Evolutionary conservation across 2,888 invertebrate species (phyloP).

Genomic region (Flexamia atlantica): DNA sequence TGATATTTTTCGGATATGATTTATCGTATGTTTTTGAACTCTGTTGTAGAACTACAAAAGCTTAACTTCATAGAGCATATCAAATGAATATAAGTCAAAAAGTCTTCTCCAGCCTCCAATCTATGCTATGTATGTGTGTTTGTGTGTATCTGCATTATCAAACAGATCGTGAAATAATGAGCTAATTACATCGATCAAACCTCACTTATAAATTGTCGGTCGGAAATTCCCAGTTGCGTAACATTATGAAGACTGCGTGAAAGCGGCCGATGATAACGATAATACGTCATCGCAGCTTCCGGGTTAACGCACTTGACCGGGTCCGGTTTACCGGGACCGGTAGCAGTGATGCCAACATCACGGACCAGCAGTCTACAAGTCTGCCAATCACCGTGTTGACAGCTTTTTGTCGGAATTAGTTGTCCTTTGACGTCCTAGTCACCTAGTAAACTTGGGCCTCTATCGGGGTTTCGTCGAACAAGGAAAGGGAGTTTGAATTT

Average conservation of each 20-base stretch:
- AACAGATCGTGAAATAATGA: no score
- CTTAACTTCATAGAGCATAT: no score
- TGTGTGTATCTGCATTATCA: no score
- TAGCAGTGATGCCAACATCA: background rate
- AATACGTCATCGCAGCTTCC: slow-evolving; percentile 5
- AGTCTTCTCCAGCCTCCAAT: no score
- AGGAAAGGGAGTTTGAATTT: background rate
- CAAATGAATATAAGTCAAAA: no score
- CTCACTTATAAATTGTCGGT: background rate
- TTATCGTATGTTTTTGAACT: no score
- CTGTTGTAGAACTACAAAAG: no score
- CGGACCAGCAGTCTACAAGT: background rate
- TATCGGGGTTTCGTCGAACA: background rate
- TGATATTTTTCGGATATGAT: no score
- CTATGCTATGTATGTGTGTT: no score
- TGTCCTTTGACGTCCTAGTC: background rate
- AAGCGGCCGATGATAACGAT: slow-evolving; percentile 23
- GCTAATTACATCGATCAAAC: background rate
- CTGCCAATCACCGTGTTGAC: background rate
- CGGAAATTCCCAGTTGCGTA: background rate
- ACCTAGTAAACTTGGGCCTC: slow-evolving; percentile 12
- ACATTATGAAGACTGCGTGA: background rate
- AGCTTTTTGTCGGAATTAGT: background rate
- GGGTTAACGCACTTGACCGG: slow-evolving; percentile 19
- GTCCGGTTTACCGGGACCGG: background rate